Evolutionary conservation across 2,113 vertebrate species (phyloP).

Genomic region (Toxotes chatareus): DNA sequence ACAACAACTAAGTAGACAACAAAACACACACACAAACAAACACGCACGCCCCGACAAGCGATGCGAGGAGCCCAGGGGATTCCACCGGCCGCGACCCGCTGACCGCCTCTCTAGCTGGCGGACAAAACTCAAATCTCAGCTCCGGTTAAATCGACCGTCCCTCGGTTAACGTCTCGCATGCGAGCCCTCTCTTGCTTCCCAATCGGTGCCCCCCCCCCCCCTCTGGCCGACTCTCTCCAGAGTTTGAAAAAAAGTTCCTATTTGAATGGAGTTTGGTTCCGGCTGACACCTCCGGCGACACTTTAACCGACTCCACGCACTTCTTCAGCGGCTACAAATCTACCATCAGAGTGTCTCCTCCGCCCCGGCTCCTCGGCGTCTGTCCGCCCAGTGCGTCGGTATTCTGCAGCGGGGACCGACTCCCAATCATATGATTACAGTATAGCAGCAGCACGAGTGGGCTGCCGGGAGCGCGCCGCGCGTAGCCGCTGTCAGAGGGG

Average conservation of each 20-base stretch:
- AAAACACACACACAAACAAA: neutral
- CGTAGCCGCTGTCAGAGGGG: slow-evolving; percentile 55
- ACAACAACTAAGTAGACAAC: slow-evolving; percentile 3
- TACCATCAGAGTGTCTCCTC: slow-evolving; percentile 24
- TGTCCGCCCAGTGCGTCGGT: slow-evolving; percentile 63
- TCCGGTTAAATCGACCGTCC: slow-evolving; percentile 38
- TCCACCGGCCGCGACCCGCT: slow-evolving; percentile 58
- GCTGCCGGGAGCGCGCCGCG: slow-evolving; percentile 70
- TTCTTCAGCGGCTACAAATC: slow-evolving; percentile 9
- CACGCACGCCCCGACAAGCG: slow-evolving; percentile 29
- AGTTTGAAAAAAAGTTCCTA: slow-evolving; percentile 67
- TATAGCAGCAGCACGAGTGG: slow-evolving; percentile 66
- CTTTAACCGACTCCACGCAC: slow-evolving; percentile 26
- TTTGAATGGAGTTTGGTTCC: slow-evolving; percentile 22
- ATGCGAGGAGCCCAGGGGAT: slow-evolving; percentile 58
- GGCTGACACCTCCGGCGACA: slow-evolving; percentile 16
- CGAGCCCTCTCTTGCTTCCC: slow-evolving; percentile 19
- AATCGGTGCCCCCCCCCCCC: slow-evolving; percentile 24
- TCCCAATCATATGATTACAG: slow-evolving; percentile 82
- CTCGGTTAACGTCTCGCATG: slow-evolving; percentile 28
- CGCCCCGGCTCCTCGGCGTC: slow-evolving; percentile 44
- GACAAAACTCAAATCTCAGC: slow-evolving; percentile 41
- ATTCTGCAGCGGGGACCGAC: slow-evolving; percentile 61
- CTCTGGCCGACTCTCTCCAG: slow-evolving; percentile 51
- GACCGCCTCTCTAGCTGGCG: slow-evolving; percentile 36